Percentiles rank a stretch among this genome's conserved stretches.
phyloP scores from a whole-genome alignment of 35 echinoderm and acorn worm genomes.

The Chiridota heheva region DNA sequence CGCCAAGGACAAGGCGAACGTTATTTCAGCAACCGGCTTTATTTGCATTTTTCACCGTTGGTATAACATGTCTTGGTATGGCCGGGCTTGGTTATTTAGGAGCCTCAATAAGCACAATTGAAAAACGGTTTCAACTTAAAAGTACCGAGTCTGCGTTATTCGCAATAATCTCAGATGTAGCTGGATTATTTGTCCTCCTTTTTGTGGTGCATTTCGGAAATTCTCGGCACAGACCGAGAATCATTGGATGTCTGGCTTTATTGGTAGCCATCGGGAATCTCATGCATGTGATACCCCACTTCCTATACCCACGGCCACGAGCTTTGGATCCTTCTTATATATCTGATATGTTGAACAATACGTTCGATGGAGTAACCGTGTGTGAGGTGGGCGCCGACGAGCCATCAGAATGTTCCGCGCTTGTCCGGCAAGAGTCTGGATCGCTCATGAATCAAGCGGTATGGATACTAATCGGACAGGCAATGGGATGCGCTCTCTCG shows the following conservation, averaged over 20 bases:
- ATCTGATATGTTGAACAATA: background rate
- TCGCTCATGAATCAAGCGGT: constrained; percentile 58
- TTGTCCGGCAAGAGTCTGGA: constrained; percentile 35
- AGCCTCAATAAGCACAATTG: constrained; percentile 77
- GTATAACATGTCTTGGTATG: no score
- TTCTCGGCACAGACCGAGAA: constrained; percentile 73
- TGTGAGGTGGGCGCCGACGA: background rate
- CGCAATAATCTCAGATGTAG: constrained; percentile 48
- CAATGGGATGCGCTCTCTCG: constrained; percentile 46
- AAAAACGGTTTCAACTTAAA: constrained; percentile 84
- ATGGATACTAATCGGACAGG: constrained; percentile 67
- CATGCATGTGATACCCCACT: constrained; percentile 63
- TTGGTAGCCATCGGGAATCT: constrained; percentile 58
- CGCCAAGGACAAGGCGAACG: no score
- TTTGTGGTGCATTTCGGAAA: constrained; percentile 88
- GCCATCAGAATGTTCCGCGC: constrained; percentile 19
- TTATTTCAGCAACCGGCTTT: no score
- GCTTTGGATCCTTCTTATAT: constrained; percentile 32
- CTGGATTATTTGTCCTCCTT: constrained; percentile 49
- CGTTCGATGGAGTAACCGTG: background rate
- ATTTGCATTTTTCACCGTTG: no score
- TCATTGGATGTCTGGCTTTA: constrained; percentile 52
- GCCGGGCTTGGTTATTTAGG: constrained; percentile 38
- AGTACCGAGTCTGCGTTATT: constrained; percentile 71
- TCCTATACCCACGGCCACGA: constrained; percentile 57